phyloP scores from a whole-genome alignment of 1,140 invertebrate species.

The Lepidurus arcticus region DNA sequence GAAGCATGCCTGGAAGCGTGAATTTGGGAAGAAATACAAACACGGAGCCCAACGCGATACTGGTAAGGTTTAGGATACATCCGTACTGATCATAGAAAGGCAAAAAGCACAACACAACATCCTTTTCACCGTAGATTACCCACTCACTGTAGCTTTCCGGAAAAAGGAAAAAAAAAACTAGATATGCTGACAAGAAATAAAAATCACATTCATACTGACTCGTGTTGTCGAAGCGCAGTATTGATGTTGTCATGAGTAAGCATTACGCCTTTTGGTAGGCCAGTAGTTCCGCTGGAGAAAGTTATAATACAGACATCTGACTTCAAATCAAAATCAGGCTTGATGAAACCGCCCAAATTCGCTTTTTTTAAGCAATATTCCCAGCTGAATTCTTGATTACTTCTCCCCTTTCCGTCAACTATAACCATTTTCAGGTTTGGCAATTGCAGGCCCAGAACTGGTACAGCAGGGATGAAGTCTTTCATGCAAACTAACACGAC shows the following conservation, averaged over 20 bases:
- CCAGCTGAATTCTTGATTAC: not conserved
- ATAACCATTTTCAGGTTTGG: not conserved
- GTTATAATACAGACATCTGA: not conserved
- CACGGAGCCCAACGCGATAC: not conserved
- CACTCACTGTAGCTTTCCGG: too few species aligned
- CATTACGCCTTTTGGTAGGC: constrained; percentile 80
- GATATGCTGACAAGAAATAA: not conserved
- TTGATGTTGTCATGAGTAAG: constrained; percentile 69
- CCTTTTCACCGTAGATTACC: not conserved
- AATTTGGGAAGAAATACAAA: constrained; percentile 25
- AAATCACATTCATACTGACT: constrained; percentile 38
- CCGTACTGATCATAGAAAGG: constrained; percentile 23
- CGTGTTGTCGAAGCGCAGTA: constrained; percentile 55
- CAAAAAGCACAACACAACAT: not conserved
- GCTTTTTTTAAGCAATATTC: not conserved
- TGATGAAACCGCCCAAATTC: not conserved
- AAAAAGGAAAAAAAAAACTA: not conserved
- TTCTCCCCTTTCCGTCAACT: not conserved
- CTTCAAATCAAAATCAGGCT: not conserved
- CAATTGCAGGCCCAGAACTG: not conserved
- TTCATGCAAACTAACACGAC: not conserved
- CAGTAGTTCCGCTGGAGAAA: constrained; percentile 76
- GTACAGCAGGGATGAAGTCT: not conserved
- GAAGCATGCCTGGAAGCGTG: constrained; percentile 25
- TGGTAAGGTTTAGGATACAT: not conserved